A percentile compares a stretch with the other conserved stretches of the same genome.
phyloP scores from a whole-genome alignment of 2,888 invertebrate species.

The Ariolimax columbianus region DNA sequence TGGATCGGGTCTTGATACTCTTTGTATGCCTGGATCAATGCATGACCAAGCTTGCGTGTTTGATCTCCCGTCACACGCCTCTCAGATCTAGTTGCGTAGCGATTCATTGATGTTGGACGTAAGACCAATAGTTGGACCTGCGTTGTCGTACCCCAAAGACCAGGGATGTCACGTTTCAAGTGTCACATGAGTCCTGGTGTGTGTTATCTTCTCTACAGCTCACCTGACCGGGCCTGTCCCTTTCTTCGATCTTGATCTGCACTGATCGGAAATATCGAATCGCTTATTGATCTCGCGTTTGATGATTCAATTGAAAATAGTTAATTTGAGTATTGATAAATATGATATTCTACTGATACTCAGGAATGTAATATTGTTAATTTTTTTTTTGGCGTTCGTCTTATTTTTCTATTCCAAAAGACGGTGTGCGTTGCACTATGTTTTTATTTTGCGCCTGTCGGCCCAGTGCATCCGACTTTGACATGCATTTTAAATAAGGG shows the following conservation, averaged over 20 bases:
- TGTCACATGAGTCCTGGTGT: not conserved
- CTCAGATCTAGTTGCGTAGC: not conserved
- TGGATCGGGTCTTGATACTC: too few species aligned
- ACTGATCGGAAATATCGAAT: not conserved
- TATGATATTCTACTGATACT: too few species aligned
- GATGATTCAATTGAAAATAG: not conserved
- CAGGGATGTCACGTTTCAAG: not conserved
- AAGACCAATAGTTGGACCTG: not conserved
- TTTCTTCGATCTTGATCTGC: not conserved
- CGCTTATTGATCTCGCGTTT: not conserved
- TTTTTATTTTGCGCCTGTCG: too few species aligned
- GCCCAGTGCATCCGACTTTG: too few species aligned
- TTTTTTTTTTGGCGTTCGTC: too few species aligned
- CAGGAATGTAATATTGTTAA: too few species aligned
- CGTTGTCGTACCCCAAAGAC: not conserved
- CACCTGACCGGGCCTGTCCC: not conserved
- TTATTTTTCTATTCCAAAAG: too few species aligned
- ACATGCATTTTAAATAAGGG: too few species aligned
- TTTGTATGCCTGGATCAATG: not conserved
- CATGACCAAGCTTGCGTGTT: not conserved
- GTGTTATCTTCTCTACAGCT: not conserved
- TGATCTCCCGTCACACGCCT: not conserved
- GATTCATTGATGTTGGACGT: not conserved
- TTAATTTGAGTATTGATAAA: too few species aligned
- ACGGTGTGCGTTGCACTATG: too few species aligned